Percentiles rank a stretch among this genome's conserved stretches.
Conservation (phyloP, 2,797 vertebrate species). For the Adrianichthys oophorus region DNA sequence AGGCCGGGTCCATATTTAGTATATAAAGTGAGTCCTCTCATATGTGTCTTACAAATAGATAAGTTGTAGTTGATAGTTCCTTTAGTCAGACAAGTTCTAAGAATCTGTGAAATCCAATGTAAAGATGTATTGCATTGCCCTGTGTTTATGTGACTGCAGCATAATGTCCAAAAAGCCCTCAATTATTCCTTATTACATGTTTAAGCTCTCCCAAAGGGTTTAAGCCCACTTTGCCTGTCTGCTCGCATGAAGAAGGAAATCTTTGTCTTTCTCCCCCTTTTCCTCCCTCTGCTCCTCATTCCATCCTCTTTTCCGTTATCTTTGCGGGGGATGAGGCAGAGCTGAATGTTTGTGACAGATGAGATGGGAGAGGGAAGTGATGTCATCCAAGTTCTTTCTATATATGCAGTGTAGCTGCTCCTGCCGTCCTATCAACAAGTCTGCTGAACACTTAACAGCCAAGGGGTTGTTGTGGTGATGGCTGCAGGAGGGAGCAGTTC, state of each 20-base stretch:
- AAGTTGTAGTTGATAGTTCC: neutral
- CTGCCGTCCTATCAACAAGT: constrained; percentile 67
- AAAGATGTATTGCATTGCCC: constrained; percentile 50
- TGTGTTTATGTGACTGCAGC: constrained; percentile 42
- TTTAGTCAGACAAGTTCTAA: constrained; percentile 42
- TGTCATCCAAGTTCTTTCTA: constrained; percentile 77
- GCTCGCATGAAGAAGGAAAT: constrained; percentile 50
- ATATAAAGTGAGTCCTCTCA: no score
- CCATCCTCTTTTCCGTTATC: constrained; percentile 50
- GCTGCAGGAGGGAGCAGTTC: constrained; percentile 69
- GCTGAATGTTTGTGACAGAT: constrained; percentile 82
- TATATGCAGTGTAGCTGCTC: constrained; percentile 58
- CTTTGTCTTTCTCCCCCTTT: constrained; percentile 30
- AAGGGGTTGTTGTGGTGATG: constrained; percentile 52
- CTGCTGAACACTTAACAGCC: constrained; percentile 45
- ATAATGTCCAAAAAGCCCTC: constrained; percentile 53
- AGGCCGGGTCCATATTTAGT: no score
- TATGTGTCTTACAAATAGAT: no score
- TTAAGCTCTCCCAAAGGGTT: constrained; percentile 53
- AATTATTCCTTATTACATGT: constrained; percentile 71
- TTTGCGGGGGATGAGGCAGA: constrained; percentile 53
- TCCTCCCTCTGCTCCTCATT: constrained; percentile 47
- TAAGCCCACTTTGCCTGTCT: constrained; percentile 53
- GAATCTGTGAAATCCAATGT: constrained; percentile 43
- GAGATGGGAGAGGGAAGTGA: constrained; percentile 73